A percentile compares a stretch with the other conserved stretches of the same genome.
phyloP scores from a whole-genome alignment of 2,888 invertebrate species.

The Tinea pellionella region DNA sequence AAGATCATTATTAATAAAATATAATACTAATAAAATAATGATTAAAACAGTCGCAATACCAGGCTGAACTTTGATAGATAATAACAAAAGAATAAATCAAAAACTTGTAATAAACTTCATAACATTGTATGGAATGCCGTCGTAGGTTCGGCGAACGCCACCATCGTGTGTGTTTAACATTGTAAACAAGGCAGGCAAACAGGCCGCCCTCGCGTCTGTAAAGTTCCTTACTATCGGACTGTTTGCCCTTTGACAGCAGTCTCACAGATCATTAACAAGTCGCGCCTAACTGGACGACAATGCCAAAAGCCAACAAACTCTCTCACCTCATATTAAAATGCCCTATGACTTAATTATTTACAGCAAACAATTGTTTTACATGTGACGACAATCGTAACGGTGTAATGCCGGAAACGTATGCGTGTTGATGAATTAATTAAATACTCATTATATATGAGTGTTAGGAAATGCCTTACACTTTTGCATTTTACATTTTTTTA shows the following conservation, averaged over 20 bases:
- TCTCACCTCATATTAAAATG: neutral
- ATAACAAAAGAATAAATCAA: too few relatives aligned
- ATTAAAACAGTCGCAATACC: too few relatives aligned
- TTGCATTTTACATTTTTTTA: too few relatives aligned
- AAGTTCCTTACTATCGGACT: constrained; percentile 19
- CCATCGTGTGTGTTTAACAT: constrained; percentile 6
- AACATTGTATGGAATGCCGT: neutral
- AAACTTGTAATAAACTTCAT: too few relatives aligned
- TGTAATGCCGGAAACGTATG: neutral
- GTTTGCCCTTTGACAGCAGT: constrained; percentile 66
- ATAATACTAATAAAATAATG: too few relatives aligned
- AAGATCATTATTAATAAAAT: too few relatives aligned
- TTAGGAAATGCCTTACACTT: too few relatives aligned
- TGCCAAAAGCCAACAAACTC: constrained; percentile 17
- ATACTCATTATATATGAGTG: neutral
- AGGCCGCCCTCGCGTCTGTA: constrained; percentile 12
- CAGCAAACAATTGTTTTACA: constrained; percentile 5
- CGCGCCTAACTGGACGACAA: constrained; percentile 47
- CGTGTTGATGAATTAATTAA: constrained; percentile 3
- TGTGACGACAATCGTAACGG: constrained; percentile 16
- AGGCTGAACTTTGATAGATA: too few relatives aligned
- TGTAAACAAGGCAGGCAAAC: neutral
- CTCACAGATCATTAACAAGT: constrained; percentile 66
- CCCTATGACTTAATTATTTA: constrained; percentile 11
- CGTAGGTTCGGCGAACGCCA: neutral